These are phyloP conservation scores for Nemurella pictetii DNA, from an alignment of 2,888 invertebrate genomes.

Conservation along the genomic window DNA sequence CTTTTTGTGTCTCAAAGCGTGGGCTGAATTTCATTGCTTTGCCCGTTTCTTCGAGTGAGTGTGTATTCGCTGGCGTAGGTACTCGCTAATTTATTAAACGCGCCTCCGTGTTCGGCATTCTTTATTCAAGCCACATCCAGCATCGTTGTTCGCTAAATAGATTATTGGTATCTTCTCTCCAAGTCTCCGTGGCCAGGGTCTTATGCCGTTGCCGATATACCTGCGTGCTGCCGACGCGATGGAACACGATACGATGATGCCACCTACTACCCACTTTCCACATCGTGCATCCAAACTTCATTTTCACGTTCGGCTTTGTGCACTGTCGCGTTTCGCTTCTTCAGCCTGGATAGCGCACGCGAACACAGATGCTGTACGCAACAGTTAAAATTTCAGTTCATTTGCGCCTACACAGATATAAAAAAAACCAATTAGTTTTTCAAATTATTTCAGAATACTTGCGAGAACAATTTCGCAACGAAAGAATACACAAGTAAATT, in stretches of 20 bases:
- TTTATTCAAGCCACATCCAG: not conserved
- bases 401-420: not conserved
- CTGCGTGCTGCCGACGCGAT: not conserved
- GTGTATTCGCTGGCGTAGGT: not conserved
- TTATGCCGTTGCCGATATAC: not conserved
- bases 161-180: not conserved
- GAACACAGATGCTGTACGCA: not conserved
- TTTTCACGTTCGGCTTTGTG: not conserved
- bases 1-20: not conserved
- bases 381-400: not conserved
- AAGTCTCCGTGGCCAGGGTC: too few relatives aligned
- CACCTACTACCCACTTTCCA: too few relatives aligned
- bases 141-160: not conserved
- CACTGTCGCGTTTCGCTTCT: too few relatives aligned
- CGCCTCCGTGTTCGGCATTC: not conserved
- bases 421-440: not conserved
- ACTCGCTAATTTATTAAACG: not conserved
- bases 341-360: not conserved
- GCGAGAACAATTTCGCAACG: not conserved
- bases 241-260: too few relatives aligned
- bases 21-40: not conserved
- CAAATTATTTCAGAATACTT: conserved; percentile 10
- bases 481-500: conserved; percentile 17
- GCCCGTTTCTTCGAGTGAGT: not conserved
- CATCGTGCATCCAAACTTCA: not conserved